These are phyloP conservation scores for Chelmon rostratus DNA, from an alignment of 2,797 vertebrate genomes.

Conservation along the genomic window DNA sequence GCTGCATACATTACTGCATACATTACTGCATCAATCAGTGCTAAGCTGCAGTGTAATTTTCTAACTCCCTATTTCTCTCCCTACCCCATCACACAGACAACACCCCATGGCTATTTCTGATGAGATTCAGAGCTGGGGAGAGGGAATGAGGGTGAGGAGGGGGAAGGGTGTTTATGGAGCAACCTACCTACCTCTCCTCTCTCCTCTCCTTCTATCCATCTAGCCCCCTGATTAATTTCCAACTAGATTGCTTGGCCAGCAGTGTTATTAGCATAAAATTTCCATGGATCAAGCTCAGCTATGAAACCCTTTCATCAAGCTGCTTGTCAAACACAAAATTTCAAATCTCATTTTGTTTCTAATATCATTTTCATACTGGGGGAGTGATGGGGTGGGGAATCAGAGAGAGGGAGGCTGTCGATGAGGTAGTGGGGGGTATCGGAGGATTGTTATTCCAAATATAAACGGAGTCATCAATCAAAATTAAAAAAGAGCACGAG, in stretches of 20 bases:
- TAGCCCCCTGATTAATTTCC: constrained; percentile 87
- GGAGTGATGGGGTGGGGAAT: constrained; percentile 61
- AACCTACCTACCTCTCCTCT: constrained; percentile 62
- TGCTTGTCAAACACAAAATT: constrained; percentile 90
- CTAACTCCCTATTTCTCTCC: constrained; percentile 86
- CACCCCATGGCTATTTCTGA: constrained; percentile 89
- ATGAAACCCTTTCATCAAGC: constrained; percentile 90
- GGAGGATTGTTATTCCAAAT: constrained; percentile 79
- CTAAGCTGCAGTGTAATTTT: constrained; percentile 89
- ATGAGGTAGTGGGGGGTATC: constrained; percentile 37
- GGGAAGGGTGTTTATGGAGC: constrained; percentile 79
- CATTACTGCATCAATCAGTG: constrained; percentile 87
- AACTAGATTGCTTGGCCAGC: constrained; percentile 86
- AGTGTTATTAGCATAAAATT: constrained; percentile 89
- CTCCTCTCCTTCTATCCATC: constrained; percentile 60
- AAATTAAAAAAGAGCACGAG: constrained; percentile 83
- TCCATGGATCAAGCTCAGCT: constrained; percentile 87
- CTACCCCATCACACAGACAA: constrained; percentile 87
- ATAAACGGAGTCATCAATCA: constrained; percentile 88
- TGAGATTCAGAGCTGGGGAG: constrained; percentile 83
- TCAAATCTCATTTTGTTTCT: constrained; percentile 91
- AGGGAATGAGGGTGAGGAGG: constrained; percentile 65
- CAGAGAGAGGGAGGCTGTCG: constrained; percentile 41
- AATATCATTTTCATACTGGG: constrained; percentile 87
- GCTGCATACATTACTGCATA: constrained; percentile 85